Evolutionary conservation across 2,113 vertebrate genomes (phyloP), one percentile per base, ranked within the genome.

Genomic region (Tachycineta bicolor): DNA sequence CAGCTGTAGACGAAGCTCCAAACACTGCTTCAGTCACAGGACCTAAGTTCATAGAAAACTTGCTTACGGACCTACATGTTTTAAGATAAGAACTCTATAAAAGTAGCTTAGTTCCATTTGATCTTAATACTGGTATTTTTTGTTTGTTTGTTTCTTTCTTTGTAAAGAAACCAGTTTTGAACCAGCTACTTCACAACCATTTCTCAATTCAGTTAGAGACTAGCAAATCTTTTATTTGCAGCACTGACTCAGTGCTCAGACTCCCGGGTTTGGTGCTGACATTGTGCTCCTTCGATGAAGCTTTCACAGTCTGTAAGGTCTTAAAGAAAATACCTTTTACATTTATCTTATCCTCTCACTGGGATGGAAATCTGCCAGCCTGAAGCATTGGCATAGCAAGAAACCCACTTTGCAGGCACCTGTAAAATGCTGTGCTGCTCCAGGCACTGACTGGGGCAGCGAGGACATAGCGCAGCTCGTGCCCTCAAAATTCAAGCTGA

Each of bases 401-500:
- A 68, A 96, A 74, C 17, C 34, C 31, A 80, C 55, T 90, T 58
- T 28, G 29, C 71, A 92, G 68, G 49, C 76, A 87, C 77, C 47
- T 85, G 62, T 55, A 76, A 53, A 47, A 49, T 0, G 5, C 65
- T 2, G 7, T n/a, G 68, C 43, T 31, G 56, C 41, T 83, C 58
- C 13, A 29, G 41, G 49, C 3, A 0, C 44, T 43, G 44, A 29
- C 26, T 25, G 23, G 31, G 56, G 39, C 68, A 44, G 82, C 0
- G 0, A 91, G 49, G 49, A 44, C 65, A 62, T 6, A 0, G 46
- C 9, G 25, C 50, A 10, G 21, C 41, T 68, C 2, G 0, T 64
- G 63, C 15, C 33, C 58, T 49, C 14, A 31, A 29, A 37, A 11
- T 55, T 34, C 77, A 84, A 92, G 76, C 56, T 81, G 56, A 67